phyloP scores from a whole-genome alignment of 2,113 vertebrate species.

The Bucco capensis region DNA sequence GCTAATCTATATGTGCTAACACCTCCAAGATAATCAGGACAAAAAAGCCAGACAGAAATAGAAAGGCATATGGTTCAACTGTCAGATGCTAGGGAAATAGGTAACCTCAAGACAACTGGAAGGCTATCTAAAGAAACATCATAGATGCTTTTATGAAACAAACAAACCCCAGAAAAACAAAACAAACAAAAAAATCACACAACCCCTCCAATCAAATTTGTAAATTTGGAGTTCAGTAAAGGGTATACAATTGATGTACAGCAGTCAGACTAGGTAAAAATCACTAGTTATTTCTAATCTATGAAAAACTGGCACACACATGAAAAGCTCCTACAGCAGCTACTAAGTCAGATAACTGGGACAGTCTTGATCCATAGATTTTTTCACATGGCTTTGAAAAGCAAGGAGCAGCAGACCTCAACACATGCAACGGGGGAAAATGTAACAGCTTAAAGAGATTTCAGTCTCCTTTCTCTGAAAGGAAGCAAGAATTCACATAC shows the following conservation, averaged over 20 bases:
- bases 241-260: background rate
- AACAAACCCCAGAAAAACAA: too few relatives aligned
- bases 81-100: background rate
- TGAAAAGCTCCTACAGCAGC: background rate
- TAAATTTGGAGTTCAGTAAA: background rate
- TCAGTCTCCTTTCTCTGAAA: background rate
- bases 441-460: background rate
- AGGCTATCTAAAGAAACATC: background rate
- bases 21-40: background rate
- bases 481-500: background rate
- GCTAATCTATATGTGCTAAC: background rate
- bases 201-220: rapidly evolving
- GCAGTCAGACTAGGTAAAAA: background rate
- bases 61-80: background rate
- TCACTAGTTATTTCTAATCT: background rate
- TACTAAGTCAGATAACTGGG: background rate
- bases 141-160: background rate
- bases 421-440: background rate
- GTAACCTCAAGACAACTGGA: background rate
- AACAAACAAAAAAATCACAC: background rate
- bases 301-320: rapidly evolving
- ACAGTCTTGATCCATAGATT: background rate
- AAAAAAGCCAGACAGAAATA: background rate
- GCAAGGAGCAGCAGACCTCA: background rate
- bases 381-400: background rate